Evolutionary conservation across 30 jellyfish, hydroid and myxozoan genomes (phyloP), one percentile per base, ranked within the genome.

Genomic region (Mastigias papua): DNA sequence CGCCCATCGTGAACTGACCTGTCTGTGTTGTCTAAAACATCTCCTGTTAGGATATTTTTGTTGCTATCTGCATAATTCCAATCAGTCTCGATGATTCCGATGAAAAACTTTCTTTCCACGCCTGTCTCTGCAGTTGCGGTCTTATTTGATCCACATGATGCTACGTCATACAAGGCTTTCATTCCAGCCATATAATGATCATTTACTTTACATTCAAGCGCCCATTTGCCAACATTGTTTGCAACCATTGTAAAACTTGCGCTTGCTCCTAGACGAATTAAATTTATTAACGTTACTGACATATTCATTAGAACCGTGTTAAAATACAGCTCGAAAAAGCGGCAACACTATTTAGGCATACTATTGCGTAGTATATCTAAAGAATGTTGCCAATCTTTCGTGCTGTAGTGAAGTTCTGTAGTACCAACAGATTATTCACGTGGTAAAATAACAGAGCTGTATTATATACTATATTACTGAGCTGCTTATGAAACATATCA

Each of bases 151-250:
- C 76, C 86, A 57, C 94, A 85, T n/a, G 54, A 37, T 17, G 16
- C 63, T n/a, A 85, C 89, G 7, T 34, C 67, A 23, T 85, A 85
- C 0, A 37, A 31, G 22, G 84, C 88, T 61, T 85, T 88, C 92
- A 88, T 67, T 23, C 96, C 96, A 0, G 91, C 96, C 48, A 51
- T 69, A 34, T 64, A 78, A 51, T 88, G 96, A 35, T 88, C 91
- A 51, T 88, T 88, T 0, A 80, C 90, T 57, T 80, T 75, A 77
- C 96, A 88, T 4, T 34, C 96, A 32, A 88, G 68, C 35, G 87
- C 96, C 96, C 96, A 88, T 57, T 51, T 88, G 7, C 96, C 96
- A 67, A 60, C 57, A 48, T 88, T 88, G 79, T 88, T 76, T 13
- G 96, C 37, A 37, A 71, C 68, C 96, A 88, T 88, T 32, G 88